Conservation (phyloP, 2,888 invertebrate species). For the Agrypnus murinus region DNA sequence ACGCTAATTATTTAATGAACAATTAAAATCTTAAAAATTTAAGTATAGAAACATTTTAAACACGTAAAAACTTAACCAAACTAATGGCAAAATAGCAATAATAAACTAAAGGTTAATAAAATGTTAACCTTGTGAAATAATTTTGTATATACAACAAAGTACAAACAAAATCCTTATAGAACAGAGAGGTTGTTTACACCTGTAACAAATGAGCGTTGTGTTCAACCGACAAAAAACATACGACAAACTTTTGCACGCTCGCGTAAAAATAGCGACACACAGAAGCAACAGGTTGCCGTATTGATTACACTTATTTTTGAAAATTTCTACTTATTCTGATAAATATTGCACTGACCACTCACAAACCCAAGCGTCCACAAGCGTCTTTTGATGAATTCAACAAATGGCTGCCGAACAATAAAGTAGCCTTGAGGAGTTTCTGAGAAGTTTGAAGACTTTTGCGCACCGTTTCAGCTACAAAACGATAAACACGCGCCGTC, state of each 20-base stretch:
- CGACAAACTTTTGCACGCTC: constrained; percentile 43
- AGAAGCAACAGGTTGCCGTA: constrained; percentile 54
- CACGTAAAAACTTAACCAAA: constrained; percentile 42
- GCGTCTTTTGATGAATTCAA: constrained; percentile 67
- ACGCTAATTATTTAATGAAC: neutral
- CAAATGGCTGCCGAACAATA: constrained; percentile 70
- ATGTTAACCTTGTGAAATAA: constrained; percentile 42
- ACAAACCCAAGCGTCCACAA: constrained; percentile 66
- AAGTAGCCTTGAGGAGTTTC: constrained; percentile 70
- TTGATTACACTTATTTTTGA: constrained; percentile 45
- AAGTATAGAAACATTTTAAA: neutral
- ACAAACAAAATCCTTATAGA: constrained; percentile 49
- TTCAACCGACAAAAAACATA: constrained; percentile 53
- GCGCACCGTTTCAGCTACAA: constrained; percentile 59
- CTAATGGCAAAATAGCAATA: constrained; percentile 43
- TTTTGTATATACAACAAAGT: constrained; percentile 47
- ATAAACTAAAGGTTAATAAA: constrained; percentile 33
- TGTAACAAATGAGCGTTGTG: constrained; percentile 54
- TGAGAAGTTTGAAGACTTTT: constrained; percentile 67
- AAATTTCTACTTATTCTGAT: constrained; percentile 32
- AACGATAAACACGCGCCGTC: constrained; percentile 46
- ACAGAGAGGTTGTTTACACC: constrained; percentile 67
- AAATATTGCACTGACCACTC: constrained; percentile 45
- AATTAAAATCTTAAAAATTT: neutral
- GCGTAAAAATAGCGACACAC: constrained; percentile 41